Evolutionary conservation across 1,140 invertebrate genomes (phyloP), one percentile per base, ranked within the genome.

Genomic region (Oscheius sp.): DNA sequence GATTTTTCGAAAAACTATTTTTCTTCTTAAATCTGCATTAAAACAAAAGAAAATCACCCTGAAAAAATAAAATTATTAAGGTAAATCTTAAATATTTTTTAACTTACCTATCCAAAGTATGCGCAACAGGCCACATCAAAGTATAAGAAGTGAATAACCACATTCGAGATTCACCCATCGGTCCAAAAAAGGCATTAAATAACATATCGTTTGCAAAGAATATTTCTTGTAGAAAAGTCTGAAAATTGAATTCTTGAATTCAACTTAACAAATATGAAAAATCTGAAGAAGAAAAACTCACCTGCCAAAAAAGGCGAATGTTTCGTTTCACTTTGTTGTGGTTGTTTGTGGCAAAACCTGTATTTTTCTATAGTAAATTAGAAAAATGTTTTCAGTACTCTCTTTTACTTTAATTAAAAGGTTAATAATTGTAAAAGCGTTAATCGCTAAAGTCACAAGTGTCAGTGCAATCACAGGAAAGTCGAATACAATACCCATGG

Each of bases 131-230:
- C 49, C 49, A 55, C 61, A 63, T 63, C 7, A 34, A n/a, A 42
- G 31, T 34, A 34, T 42, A 63, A 4, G 61, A 63, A 4, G 34
- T n/a, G 28, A 63, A 63, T n/a, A n/a, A 63, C 61, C 31, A 42
- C 7, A 63, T 42, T 23, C 61, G 61, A 63, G 13, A 26, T 3
- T 63, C 31, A 4, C 13, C 28, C 10, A 63, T 7, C 36, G 7
- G 7, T 55, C 49, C 49, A 7, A 55, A 31, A 63, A 42, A 42
- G 4, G 31, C 26, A 23, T 35, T 42, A n/a, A 34, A 63, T 42
- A 63, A n/a, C 61, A 35, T 34, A n/a, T 63, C 61, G 26, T 63
- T 63, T 10, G 7, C 61, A 23, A 63, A 63, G 61, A 63, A 63
- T 4, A 42, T 32, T 63, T 42, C 61, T 42, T 63, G 36, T 23